Percentiles rank a stretch among this genome's conserved stretches.
Evolutionary conservation across 2,888 invertebrate species (phyloP).

Genomic region (Chalcosyrphus nemorum): DNA sequence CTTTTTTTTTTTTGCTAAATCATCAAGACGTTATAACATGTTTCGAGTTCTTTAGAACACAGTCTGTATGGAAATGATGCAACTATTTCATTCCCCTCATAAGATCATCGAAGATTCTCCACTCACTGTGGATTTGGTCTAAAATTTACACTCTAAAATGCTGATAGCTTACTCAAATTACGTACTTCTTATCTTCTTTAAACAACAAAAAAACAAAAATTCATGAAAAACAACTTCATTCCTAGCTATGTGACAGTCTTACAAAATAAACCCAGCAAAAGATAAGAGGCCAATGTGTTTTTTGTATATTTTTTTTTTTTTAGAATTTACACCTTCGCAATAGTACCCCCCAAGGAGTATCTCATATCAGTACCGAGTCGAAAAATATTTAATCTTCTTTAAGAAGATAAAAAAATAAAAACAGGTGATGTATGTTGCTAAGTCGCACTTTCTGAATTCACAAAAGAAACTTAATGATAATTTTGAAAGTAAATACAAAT

Average conservation of each 20-base stretch:
- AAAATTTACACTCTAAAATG: background rate
- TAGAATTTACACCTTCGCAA: background rate
- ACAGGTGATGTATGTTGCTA: conserved; percentile 11
- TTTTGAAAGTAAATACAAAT: background rate
- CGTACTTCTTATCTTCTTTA: background rate
- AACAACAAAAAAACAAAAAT: background rate
- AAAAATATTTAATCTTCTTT: background rate
- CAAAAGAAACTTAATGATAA: background rate
- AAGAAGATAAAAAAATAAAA: background rate
- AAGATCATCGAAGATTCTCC: background rate
- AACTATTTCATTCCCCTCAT: background rate
- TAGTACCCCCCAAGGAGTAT: background rate
- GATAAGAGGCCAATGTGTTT: background rate
- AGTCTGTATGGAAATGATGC: background rate
- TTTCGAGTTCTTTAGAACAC: background rate
- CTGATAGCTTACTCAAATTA: background rate
- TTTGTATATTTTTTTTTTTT: background rate
- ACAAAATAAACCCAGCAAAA: background rate
- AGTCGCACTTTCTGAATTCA: background rate
- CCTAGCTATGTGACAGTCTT: background rate
- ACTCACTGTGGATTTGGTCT: background rate
- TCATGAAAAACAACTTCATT: background rate
- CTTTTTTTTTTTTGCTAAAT: background rate
- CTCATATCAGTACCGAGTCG: background rate
- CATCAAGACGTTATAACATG: background rate